These are phyloP conservation scores for Arctopsyche grandis DNA, from an alignment of 1,140 invertebrate species.

Conservation along the genomic window DNA sequence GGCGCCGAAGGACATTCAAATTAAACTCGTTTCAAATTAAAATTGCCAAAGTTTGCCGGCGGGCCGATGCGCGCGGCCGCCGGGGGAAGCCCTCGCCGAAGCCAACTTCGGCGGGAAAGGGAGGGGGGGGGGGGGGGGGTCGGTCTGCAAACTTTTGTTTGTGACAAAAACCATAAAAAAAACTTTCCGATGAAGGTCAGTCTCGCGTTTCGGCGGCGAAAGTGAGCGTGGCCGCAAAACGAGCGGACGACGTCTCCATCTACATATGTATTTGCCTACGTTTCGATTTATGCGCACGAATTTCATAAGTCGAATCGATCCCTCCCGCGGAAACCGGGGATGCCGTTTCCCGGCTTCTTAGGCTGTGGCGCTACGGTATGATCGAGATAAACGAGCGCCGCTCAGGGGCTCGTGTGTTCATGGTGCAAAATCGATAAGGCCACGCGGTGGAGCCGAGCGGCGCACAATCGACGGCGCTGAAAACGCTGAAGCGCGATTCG, in stretches of 20 bases:
- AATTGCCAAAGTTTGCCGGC: constrained; percentile 54
- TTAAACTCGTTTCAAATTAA: constrained; percentile 55
- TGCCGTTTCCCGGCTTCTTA: too few species aligned
- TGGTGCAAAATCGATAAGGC: too few species aligned
- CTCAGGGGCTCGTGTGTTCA: too few species aligned
- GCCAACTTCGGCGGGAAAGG: constrained; percentile 25
- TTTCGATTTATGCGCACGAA: constrained; percentile 14
- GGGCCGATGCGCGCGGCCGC: constrained; percentile 47
- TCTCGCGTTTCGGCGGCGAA: constrained; percentile 31
- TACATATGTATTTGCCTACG: background rate
- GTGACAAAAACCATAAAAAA: constrained; percentile 55
- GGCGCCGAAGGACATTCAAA: constrained; percentile 52
- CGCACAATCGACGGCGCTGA: constrained; percentile 30
- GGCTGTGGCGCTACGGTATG: too few species aligned
- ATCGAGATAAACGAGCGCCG: constrained; percentile 16
- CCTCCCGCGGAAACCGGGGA: background rate
- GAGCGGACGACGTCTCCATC: too few species aligned
- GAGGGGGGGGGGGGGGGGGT: background rate
- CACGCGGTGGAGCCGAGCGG: background rate
- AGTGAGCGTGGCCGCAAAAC: too few species aligned
- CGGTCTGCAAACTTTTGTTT: constrained; percentile 53
- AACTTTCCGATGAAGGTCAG: constrained; percentile 54
- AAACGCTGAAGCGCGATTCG: constrained; percentile 46
- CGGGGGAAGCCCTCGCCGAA: constrained; percentile 8
- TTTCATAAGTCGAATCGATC: background rate